Conservation (phyloP, 2,888 invertebrate species). For the Micoletzkya japonica region DNA sequence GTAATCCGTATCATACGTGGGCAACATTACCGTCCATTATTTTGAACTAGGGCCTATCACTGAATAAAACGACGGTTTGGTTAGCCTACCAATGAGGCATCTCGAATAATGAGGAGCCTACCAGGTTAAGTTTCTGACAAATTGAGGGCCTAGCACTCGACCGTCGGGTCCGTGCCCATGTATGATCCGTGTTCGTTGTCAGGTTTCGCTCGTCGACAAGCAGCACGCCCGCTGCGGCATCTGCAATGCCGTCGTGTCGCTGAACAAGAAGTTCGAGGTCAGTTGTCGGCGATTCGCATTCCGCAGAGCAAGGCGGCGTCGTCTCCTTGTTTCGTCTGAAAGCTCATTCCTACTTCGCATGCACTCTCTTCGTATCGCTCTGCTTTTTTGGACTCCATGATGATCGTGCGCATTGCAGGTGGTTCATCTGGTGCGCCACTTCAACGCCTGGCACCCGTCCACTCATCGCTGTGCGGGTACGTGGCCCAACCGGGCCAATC, state of each 20-base stretch:
- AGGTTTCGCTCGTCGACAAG: constrained; percentile 61
- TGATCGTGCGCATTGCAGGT: constrained; percentile 39
- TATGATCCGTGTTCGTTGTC: too few species aligned
- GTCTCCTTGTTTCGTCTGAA: not conserved
- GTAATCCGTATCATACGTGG: too few species aligned
- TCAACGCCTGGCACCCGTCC: constrained; percentile 63
- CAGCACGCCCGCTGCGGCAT: constrained; percentile 60
- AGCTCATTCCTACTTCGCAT: not conserved
- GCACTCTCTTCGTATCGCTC: not conserved
- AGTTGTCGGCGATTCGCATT: not conserved
- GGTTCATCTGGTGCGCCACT: constrained; percentile 61
- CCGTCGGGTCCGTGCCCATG: too few species aligned
- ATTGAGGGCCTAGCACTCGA: too few species aligned
- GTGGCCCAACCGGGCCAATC: constrained; percentile 42
- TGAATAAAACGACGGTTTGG: too few species aligned
- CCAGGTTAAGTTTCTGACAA: too few species aligned
- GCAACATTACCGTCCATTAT: too few species aligned
- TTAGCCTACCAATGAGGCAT: too few species aligned
- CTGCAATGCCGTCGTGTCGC: constrained; percentile 57
- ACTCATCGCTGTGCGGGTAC: constrained; percentile 59
- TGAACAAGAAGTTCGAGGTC: constrained; percentile 62
- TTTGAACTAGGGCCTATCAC: too few species aligned
- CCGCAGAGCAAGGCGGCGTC: too few species aligned
- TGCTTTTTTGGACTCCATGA: too few species aligned
- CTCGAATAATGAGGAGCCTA: too few species aligned